Evolutionary conservation across 2,888 invertebrate species (phyloP).

Genomic region (Charanyca ferruginea): DNA sequence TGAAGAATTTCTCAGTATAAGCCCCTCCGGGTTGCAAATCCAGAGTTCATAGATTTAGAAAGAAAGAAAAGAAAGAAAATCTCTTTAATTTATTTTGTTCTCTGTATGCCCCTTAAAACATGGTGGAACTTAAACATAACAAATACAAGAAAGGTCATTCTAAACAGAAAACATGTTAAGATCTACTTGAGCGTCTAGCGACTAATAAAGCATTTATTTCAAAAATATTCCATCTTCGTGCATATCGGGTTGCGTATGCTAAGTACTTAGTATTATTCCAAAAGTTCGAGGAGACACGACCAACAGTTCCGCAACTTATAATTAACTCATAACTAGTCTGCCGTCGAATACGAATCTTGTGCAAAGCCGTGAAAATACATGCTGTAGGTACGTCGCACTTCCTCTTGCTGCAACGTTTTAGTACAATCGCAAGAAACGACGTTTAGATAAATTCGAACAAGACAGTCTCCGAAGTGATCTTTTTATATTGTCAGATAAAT

Average conservation of each 20-base stretch:
- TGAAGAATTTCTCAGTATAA: too few species aligned
- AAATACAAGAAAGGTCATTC: not conserved
- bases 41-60: not conserved
- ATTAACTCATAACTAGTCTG: slow-evolving; percentile 62
- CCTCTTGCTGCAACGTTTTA: slow-evolving; percentile 16
- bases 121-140: too few species aligned
- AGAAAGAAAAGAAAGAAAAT: too few species aligned
- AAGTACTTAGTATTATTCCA: slow-evolving; percentile 38
- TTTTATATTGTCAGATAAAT: slow-evolving; percentile 27
- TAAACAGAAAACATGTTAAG: not conserved
- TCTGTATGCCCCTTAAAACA: too few species aligned
- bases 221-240: slow-evolving; percentile 43
- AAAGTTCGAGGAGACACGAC: slow-evolving; percentile 42
- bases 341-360: slow-evolving; percentile 35
- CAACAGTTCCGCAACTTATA: slow-evolving; percentile 63
- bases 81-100: too few species aligned
- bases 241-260: slow-evolving; percentile 42
- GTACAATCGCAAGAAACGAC: slow-evolving; percentile 2
- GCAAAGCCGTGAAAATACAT: slow-evolving; percentile 48
- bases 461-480: not conserved
- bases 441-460: not conserved
- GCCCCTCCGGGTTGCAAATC: too few species aligned
- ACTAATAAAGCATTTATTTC: too few species aligned
- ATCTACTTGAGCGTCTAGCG: not conserved
- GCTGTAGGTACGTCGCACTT: not conserved